Percentiles rank a stretch among this genome's conserved stretches.
phyloP scores from a whole-genome alignment of 2,888 invertebrate species.

The Cynaeus angustus region DNA sequence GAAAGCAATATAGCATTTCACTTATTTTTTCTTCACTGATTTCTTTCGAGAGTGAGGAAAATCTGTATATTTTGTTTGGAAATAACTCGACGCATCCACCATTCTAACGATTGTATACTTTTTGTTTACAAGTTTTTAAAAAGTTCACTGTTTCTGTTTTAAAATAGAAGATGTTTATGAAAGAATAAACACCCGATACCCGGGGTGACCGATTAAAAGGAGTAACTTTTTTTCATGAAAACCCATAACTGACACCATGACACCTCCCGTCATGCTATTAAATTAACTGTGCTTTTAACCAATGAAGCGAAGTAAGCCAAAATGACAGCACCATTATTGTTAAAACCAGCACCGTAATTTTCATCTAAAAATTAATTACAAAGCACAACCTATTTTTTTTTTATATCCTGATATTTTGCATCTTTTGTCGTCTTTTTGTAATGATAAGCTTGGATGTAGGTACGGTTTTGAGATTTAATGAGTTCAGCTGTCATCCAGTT shows the following conservation, averaged over 20 bases:
- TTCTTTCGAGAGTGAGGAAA: too few relatives aligned
- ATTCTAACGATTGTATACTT: too few relatives aligned
- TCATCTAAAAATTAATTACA: slow-evolving; percentile 1
- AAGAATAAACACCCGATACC: too few relatives aligned
- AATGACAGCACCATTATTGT: not conserved
- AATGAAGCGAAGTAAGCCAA: not conserved
- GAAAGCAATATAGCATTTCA: too few relatives aligned
- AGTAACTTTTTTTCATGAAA: not conserved
- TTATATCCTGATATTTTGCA: not conserved
- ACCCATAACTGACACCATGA: not conserved
- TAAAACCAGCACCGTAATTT: not conserved
- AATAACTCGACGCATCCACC: too few relatives aligned
- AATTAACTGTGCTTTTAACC: slow-evolving; percentile 1
- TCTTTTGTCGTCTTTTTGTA: not conserved
- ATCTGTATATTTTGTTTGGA: too few relatives aligned
- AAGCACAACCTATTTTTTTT: not conserved
- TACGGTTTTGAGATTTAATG: slow-evolving; percentile 33
- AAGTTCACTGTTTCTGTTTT: too few relatives aligned
- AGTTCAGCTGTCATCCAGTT: slow-evolving; percentile 19
- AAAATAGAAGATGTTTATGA: too few relatives aligned
- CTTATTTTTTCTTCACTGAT: too few relatives aligned
- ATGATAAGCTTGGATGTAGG: slow-evolving; percentile 9
- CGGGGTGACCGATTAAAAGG: too few relatives aligned
- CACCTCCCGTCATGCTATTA: not conserved
- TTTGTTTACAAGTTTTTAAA: too few relatives aligned